These are phyloP conservation scores for Schizopygopsis pylzovi DNA, from an alignment of 2,797 vertebrate species.

Conservation along the genomic window DNA sequence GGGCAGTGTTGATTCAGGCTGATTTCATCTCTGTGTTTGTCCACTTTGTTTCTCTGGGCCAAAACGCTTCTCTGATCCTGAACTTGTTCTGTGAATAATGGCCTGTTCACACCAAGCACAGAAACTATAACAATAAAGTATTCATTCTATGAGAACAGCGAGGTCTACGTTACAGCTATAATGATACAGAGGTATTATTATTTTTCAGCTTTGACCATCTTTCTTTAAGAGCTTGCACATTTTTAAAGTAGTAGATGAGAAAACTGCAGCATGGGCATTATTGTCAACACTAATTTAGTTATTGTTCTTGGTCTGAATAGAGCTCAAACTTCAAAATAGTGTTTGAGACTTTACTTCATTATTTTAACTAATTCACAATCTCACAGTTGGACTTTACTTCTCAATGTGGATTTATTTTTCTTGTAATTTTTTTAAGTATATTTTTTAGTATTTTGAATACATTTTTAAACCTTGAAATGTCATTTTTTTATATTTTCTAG, in stretches of 20 bases:
- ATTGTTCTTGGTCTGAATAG: background rate
- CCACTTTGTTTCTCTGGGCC: background rate
- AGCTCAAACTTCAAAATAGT: background rate
- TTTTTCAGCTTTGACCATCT: background rate
- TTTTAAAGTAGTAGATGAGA: no score
- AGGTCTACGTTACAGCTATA: background rate
- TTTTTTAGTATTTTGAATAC: no score
- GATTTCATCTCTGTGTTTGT: background rate
- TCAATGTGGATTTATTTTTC: no score
- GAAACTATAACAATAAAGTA: background rate
- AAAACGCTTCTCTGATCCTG: background rate
- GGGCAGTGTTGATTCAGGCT: constrained; percentile 17
- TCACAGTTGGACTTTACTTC: no score
- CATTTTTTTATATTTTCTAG: no score
- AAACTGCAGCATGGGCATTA: background rate
- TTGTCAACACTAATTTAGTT: background rate
- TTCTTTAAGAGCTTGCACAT: background rate
- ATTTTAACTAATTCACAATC: background rate
- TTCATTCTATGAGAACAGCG: background rate
- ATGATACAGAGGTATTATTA: background rate
- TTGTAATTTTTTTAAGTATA: no score
- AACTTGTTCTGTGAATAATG: background rate
- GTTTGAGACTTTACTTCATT: background rate
- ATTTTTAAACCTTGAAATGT: no score
- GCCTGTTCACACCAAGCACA: background rate